Percentiles rank a stretch among this genome's conserved stretches.
These are phyloP conservation scores for Plodia interpunctella DNA, from an alignment of 1,140 invertebrate species.

Conservation along the genomic window DNA sequence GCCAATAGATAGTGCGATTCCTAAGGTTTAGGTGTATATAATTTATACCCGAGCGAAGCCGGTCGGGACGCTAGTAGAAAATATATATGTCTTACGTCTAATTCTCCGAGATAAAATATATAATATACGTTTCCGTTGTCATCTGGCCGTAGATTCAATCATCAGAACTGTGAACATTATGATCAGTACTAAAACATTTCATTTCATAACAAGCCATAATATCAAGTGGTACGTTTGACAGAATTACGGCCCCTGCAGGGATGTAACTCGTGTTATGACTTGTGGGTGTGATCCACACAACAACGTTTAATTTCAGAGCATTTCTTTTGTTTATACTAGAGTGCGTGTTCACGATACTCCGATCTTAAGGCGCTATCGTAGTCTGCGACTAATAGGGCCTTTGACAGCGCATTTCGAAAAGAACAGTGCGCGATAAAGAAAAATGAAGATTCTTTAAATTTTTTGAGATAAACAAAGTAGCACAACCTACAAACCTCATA, in stretches of 20 bases:
- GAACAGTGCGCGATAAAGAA: too few relatives aligned
- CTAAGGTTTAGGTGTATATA: too few relatives aligned
- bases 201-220: constrained; percentile 30
- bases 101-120: neutral
- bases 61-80: too few relatives aligned
- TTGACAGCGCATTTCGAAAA: too few relatives aligned
- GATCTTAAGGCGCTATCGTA: too few relatives aligned
- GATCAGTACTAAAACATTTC: constrained; percentile 18
- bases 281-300: constrained; percentile 20
- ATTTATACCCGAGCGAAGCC: too few relatives aligned
- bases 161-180: constrained; percentile 22
- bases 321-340: neutral
- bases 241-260: constrained; percentile 49
- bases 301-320: constrained; percentile 28
- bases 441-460: too few relatives aligned
- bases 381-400: too few relatives aligned
- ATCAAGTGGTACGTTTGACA: constrained; percentile 40
- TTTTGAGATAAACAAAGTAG: too few relatives aligned
- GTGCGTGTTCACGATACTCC: neutral
- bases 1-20: too few relatives aligned
- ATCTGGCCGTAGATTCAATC: constrained; percentile 18
- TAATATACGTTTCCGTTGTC: constrained; percentile 8
- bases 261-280: constrained; percentile 26
- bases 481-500: too few relatives aligned
- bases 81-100: too few relatives aligned